Base-by-base conservation (phyloP, 2,797 vertebrate species). In the Cyprinodon diabolis region DNA sequence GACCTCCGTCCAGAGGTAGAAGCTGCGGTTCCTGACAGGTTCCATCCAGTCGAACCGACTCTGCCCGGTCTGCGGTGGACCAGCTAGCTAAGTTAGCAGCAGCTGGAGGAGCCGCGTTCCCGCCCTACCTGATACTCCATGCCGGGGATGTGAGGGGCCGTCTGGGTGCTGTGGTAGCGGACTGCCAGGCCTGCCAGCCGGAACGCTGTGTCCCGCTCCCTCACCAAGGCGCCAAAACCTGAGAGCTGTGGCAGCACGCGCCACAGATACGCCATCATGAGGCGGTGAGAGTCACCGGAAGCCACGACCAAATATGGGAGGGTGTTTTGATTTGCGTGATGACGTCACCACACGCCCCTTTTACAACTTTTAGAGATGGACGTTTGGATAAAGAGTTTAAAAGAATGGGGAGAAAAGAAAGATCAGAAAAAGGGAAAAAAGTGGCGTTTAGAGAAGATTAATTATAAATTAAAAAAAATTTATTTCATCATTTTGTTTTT, bases 81-180 rank as follows among this genome's bases (percentile, higher is more conserved):
- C 13, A 19, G 57, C 57, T 60, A 60, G 35, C 57, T 30, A 2
- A 15, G 23, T 17, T 60, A 60, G 57, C 57, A 9, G 57, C 56
- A 7, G n/a, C 55, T 25, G 55, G 12, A 30, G 25, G 2, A 11
- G 47, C 23, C 23, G 48, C 9, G n/a, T 8, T 5, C 11, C 57
- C 45, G 23, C 23, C 73, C 57, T 76, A 95, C 95, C 93, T 95
- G 94, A 80, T 95, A 95, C 67, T 95, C 94, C 94, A 95, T 95
- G 51, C 87, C 90, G 4, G 91, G 89, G 6, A 87, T 71, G 0
- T 83, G 91, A 1, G 90, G 93, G 0, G 91, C 94, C 4, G 93
- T 74, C 81, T 91, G 85, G 1, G 93, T 92, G 86, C 90, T 94
- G 74, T 80, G 93, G 19, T 63, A 21, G 43, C 81, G 74, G n/a